phyloP scores from a whole-genome alignment of 2,888 invertebrate species.

The Unio delphinus region DNA sequence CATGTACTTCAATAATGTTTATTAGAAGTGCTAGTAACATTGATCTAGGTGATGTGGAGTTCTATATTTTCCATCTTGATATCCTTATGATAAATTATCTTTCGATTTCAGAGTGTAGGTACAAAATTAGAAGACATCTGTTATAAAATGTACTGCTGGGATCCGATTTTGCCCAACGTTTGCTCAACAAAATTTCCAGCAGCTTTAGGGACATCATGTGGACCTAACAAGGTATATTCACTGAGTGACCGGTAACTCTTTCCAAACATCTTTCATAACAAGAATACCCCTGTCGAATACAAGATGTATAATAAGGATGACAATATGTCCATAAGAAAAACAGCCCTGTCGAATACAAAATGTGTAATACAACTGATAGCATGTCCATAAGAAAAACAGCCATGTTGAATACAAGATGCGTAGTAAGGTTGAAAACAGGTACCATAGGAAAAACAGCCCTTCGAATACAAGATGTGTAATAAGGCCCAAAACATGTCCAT shows the following conservation, averaged over 20 bases:
- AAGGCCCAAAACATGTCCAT: background rate
- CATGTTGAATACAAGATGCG: background rate
- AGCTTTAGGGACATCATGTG: conserved; percentile 27
- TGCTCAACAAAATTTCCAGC: conserved; percentile 32
- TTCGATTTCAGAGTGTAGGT: conserved; percentile 17
- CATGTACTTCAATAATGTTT: no score
- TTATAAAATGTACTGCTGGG: conserved; percentile 35
- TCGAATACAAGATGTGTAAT: background rate
- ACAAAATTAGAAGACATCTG: conserved; percentile 29
- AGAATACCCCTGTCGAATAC: background rate
- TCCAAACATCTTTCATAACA: background rate
- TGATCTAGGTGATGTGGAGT: no score
- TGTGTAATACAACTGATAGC: background rate
- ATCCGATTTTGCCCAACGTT: conserved; percentile 23
- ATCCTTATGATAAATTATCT: background rate
- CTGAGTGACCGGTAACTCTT: background rate
- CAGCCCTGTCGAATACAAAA: background rate
- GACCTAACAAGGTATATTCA: conserved; percentile 16
- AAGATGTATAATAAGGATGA: background rate
- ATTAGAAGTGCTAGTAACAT: no score
- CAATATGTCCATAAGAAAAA: background rate
- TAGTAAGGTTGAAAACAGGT: background rate
- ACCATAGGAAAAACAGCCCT: no score
- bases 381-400: background rate
- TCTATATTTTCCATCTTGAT: background rate